Evolutionary conservation across 2,888 invertebrate genomes (phyloP).

Genomic region (Herminia tarsipennalis): DNA sequence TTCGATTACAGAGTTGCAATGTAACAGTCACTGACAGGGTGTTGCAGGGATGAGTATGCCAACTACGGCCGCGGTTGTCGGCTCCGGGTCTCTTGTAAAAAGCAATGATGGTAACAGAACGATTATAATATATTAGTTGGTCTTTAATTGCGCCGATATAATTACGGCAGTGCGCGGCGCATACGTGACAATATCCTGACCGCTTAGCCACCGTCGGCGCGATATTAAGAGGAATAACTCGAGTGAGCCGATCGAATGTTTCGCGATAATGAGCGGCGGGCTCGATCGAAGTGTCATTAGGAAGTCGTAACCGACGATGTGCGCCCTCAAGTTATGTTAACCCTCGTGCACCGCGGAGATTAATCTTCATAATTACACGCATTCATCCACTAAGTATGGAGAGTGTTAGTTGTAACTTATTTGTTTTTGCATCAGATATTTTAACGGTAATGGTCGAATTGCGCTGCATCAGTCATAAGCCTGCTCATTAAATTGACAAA

Average conservation of each 20-base stretch:
- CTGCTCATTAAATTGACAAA: constrained; percentile 15
- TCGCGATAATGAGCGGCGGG: constrained; percentile 81
- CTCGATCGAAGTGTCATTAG: constrained; percentile 84
- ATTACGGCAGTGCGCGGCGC: constrained; percentile 75
- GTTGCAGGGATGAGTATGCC: constrained; percentile 64
- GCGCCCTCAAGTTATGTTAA: constrained; percentile 78
- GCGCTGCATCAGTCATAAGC: constrained; percentile 23
- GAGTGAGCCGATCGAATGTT: constrained; percentile 79
- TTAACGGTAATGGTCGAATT: constrained; percentile 32
- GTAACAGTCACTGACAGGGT: constrained; percentile 54
- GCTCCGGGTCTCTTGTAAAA: constrained; percentile 75
- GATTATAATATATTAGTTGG: constrained; percentile 85
- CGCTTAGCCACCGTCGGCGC: constrained; percentile 69
- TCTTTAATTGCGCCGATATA: constrained; percentile 84
- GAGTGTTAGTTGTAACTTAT: constrained; percentile 54
- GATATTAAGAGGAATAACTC: constrained; percentile 84
- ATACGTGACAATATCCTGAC: constrained; percentile 84
- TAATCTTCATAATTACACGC: constrained; percentile 75
- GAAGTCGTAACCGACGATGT: constrained; percentile 80
- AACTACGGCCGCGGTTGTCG: constrained; percentile 65
- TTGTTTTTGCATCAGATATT: constrained; percentile 42
- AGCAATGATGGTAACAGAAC: constrained; percentile 78
- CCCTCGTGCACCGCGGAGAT: constrained; percentile 69
- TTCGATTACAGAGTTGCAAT: constrained; percentile 63
- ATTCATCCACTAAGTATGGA: constrained; percentile 50